Evolutionary conservation across 1,140 invertebrate species (phyloP).

Genomic region (Drosophila fuyamai): DNA sequence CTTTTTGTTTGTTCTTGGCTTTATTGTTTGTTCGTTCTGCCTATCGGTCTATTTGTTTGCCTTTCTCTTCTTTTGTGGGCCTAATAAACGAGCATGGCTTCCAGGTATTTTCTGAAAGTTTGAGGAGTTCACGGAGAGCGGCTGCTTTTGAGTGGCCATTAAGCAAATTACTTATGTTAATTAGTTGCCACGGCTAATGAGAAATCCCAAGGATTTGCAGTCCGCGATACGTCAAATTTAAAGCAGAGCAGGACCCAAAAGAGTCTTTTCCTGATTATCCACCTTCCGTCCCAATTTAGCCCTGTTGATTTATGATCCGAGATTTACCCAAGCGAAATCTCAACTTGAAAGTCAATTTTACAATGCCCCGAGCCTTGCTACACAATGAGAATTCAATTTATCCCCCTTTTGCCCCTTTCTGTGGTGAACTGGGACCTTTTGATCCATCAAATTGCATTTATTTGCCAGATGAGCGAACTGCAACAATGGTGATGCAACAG

Average conservation of each 20-base stretch:
- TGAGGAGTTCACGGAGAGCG: conserved; percentile 28
- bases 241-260: conserved; percentile 20
- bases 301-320: conserved; percentile 45
- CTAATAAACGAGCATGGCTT: conserved; percentile 52
- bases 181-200: conserved; percentile 72
- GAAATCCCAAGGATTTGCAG: conserved; percentile 65
- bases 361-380: conserved; percentile 8
- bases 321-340: conserved; percentile 35
- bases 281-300: conserved; percentile 30
- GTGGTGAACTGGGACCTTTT: conserved; percentile 11
- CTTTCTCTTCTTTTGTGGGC: conserved; percentile 1
- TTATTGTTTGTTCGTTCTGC: conserved; percentile 51
- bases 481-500: conserved; percentile 48
- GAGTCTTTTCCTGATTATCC: conserved; percentile 48
- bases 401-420: background rate
- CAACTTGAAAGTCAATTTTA: conserved; percentile 39
- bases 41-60: conserved; percentile 21
- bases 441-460: conserved; percentile 52
- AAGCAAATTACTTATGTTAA: conserved; percentile 82
- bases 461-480: conserved; percentile 46
- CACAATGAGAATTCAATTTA: conserved; percentile 47
- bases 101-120: conserved; percentile 29
- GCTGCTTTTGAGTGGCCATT: conserved; percentile 48
- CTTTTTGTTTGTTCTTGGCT: conserved; percentile 25
- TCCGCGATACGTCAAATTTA: conserved; percentile 43